These are phyloP conservation scores for Pteropus alecto DNA, from an alignment of 2,113 vertebrate genomes.

Conservation along the genomic window DNA sequence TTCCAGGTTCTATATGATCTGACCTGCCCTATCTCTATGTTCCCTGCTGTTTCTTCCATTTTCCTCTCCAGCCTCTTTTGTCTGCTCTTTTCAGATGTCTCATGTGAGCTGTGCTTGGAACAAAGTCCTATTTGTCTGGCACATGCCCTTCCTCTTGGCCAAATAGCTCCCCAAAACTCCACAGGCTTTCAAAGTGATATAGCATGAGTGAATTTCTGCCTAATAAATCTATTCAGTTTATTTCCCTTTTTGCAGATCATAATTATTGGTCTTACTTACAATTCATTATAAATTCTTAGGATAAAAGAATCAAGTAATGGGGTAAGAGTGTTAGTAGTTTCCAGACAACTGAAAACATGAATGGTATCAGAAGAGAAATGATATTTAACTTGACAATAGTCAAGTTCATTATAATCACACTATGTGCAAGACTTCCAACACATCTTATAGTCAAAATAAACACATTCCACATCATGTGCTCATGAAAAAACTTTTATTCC, in stretches of 20 bases:
- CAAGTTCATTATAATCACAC: constrained; percentile 18
- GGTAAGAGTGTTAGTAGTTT: neutral
- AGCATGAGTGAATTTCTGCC: neutral
- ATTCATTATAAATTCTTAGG: neutral
- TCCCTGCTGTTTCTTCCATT: neutral
- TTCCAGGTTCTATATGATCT: neutral
- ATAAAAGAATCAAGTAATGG: neutral
- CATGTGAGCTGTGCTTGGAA: neutral
- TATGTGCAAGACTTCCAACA: neutral
- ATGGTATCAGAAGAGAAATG: constrained; percentile 2
- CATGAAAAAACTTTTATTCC: neutral
- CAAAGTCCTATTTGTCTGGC: neutral
- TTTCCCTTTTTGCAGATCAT: constrained; percentile 22
- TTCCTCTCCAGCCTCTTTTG: neutral
- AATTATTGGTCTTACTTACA: neutral
- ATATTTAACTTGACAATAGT: neutral
- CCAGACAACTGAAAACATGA: neutral
- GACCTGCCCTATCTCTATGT: neutral
- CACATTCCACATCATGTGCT: neutral
- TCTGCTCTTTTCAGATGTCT: constrained; percentile 7
- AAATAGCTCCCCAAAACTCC: neutral
- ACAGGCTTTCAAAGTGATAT: constrained; percentile 12
- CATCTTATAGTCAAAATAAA: neutral
- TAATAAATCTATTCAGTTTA: neutral
- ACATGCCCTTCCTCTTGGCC: constrained; percentile 3